Percentiles rank a stretch among this genome's conserved stretches.
phyloP scores from a whole-genome alignment of 2,113 vertebrate species.

The Chitala chitala region DNA sequence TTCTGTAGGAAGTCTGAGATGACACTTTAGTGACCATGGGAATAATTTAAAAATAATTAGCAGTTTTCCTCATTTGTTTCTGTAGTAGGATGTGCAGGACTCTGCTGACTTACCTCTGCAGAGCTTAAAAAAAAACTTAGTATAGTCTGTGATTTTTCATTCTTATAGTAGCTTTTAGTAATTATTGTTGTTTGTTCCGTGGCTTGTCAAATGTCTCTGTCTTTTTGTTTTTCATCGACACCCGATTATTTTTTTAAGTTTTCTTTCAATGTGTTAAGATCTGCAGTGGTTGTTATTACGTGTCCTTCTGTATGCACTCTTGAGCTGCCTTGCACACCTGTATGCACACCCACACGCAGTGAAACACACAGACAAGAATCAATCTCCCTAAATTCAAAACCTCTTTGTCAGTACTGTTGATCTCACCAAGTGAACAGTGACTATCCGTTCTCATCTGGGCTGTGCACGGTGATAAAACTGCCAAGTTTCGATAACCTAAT shows the following conservation, averaged over 20 bases:
- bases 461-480: conserved; percentile 34
- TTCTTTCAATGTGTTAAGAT: background rate
- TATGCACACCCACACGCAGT: background rate
- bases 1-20: conserved; percentile 23
- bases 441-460: conserved; percentile 20
- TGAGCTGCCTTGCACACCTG: background rate
- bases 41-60: conserved; percentile 22
- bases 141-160: no score
- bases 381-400: conserved; percentile 8
- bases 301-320: no score
- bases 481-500: conserved; percentile 39
- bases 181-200: no score
- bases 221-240: no score
- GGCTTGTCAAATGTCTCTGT: no score
- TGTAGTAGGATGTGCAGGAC: no score
- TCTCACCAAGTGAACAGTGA: background rate
- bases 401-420: conserved; percentile 10
- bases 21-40: conserved; percentile 16
- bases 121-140: no score
- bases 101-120: no score
- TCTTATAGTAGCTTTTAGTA: no score
- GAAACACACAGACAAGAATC: conserved; percentile 2
- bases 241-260: no score
- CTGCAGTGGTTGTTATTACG: background rate
- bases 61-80: no score